These are phyloP conservation scores for Biston stratarius DNA, from an alignment of 2,888 invertebrate genomes.

Conservation along the genomic window DNA sequence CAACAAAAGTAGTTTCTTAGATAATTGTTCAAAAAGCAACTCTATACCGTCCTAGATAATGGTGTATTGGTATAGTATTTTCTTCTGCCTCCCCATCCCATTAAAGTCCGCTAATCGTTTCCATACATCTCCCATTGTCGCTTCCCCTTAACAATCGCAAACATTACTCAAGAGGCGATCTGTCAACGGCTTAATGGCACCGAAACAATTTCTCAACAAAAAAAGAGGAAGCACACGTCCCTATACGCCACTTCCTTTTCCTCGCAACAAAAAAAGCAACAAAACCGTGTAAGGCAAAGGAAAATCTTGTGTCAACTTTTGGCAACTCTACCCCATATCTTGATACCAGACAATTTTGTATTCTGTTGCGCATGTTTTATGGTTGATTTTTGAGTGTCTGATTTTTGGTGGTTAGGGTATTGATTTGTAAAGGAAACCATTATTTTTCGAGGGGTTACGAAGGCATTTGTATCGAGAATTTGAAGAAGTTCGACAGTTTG, in stretches of 20 bases:
- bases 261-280: conserved; percentile 76
- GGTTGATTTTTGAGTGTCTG: conserved; percentile 43
- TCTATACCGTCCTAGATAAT: background rate
- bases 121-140: conserved; percentile 65
- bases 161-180: conserved; percentile 82
- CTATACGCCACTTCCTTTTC: conserved; percentile 80
- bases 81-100: conserved; percentile 14
- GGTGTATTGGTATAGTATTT: background rate
- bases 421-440: conserved; percentile 77
- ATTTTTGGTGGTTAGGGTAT: background rate
- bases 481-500: conserved; percentile 87
- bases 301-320: conserved; percentile 74
- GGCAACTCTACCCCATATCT: conserved; percentile 60
- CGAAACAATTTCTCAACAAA: conserved; percentile 85
- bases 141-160: conserved; percentile 73
- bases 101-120: conserved; percentile 42
- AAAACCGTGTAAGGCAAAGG: conserved; percentile 65
- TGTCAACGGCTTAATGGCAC: conserved; percentile 85
- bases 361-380: background rate
- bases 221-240: conserved; percentile 83
- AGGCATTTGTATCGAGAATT: conserved; percentile 84
- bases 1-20: background rate
- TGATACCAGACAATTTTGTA: conserved; percentile 39
- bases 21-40: background rate
- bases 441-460: conserved; percentile 82